Percentiles rank a stretch among this genome's conserved stretches.
Evolutionary conservation across 2,113 vertebrate species (phyloP).

Genomic region (Daubentonia madagascariensis): DNA sequence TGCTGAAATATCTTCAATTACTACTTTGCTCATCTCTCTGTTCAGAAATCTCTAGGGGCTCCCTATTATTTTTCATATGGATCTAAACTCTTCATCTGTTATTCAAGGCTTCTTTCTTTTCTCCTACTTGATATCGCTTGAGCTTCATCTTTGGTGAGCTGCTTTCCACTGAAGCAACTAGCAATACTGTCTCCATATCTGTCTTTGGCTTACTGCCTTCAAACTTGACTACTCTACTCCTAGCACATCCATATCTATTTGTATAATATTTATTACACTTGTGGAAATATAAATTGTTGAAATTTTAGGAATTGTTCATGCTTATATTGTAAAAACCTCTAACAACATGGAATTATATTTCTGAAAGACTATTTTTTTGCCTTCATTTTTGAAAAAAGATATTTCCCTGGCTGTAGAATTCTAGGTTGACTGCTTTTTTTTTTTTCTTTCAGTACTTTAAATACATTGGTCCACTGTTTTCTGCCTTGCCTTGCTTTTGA

Average conservation of each 20-base stretch:
- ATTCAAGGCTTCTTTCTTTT: not conserved
- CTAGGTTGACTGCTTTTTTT: not conserved
- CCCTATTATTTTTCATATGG: not conserved
- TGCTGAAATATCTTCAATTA: conserved; percentile 7
- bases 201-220: not conserved
- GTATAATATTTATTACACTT: not conserved
- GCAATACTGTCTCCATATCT: not conserved
- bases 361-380: not conserved
- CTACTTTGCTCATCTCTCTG: conserved; percentile 23
- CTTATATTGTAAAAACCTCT: not conserved
- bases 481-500: conserved; percentile 13
- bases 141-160: conserved; percentile 17
- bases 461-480: not conserved
- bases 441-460: not conserved
- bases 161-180: not conserved
- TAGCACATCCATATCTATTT: not conserved
- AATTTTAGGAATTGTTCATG: not conserved
- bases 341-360: not conserved
- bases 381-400: conserved; percentile 20
- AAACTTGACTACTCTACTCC: not conserved
- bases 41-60: not conserved
- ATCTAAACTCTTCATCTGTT: not conserved
- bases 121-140: not conserved
- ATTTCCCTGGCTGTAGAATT: not conserved
- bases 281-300: not conserved